These are phyloP conservation scores for Gallirallus australis DNA, from an alignment of 2,797 vertebrate species.

Conservation along the genomic window DNA sequence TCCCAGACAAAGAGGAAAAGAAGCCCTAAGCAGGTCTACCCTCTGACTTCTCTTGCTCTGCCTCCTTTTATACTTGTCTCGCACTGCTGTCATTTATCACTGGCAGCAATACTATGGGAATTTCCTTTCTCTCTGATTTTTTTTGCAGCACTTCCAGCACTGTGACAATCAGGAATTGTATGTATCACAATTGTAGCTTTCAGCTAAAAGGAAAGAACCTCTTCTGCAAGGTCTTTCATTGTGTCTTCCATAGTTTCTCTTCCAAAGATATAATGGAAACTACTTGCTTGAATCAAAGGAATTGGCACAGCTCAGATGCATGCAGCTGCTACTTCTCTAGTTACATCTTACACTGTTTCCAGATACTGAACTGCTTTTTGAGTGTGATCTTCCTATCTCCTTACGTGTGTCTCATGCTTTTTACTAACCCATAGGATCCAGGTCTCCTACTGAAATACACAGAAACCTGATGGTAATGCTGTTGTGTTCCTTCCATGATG, in stretches of 20 bases:
- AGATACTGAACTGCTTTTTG: neutral
- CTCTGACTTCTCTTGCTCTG: neutral
- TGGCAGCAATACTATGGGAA: conserved; percentile 24
- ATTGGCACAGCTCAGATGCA: neutral
- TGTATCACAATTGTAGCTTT: neutral
- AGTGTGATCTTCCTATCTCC: neutral
- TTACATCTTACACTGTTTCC: neutral
- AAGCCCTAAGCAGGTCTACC: neutral
- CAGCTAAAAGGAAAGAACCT: conserved; percentile 19
- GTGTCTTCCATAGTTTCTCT: neutral
- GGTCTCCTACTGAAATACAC: neutral
- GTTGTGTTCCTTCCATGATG: neutral
- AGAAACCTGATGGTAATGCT: neutral
- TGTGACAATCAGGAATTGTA: conserved; percentile 7
- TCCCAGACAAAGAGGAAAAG: neutral
- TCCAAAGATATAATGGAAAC: neutral
- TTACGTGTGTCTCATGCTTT: neutral
- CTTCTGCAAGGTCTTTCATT: conserved; percentile 7
- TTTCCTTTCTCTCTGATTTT: conserved; percentile 15
- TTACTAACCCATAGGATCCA: neutral
- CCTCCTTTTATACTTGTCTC: neutral
- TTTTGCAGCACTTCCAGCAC: neutral
- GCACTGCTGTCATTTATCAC: neutral
- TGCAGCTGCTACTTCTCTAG: neutral
- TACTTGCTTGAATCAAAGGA: neutral